Conservation (phyloP, 2,888 invertebrate genomes). For the Pristionchus japonicus region DNA sequence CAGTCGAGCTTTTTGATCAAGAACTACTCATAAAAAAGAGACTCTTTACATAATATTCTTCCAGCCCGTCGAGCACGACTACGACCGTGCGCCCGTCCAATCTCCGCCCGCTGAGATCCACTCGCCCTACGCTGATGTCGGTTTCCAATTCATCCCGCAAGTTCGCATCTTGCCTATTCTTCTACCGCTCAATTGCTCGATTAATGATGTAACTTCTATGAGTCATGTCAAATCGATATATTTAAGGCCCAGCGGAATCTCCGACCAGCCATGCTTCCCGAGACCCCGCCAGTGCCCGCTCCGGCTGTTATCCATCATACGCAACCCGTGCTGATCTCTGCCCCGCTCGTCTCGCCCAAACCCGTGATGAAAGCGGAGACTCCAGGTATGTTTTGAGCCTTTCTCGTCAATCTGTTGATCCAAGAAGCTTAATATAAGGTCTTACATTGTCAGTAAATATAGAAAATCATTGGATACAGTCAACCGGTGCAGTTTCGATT, state of each 20-base stretch:
- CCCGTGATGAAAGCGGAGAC: conserved; percentile 11
- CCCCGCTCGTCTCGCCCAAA: conserved; percentile 24
- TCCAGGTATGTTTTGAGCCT: too few species aligned
- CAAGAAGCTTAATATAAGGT: too few species aligned
- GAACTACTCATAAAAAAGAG: too few species aligned
- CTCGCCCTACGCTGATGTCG: background rate
- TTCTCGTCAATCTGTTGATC: too few species aligned
- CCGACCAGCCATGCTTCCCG: conserved; percentile 17
- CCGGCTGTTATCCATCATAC: conserved; percentile 28
- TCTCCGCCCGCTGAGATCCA: background rate
- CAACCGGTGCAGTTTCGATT: too few species aligned
- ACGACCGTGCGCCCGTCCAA: background rate
- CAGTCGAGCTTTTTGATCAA: too few species aligned
- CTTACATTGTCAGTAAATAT: too few species aligned
- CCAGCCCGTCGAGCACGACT: conserved; percentile 21
- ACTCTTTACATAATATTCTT: background rate
- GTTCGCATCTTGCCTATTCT: too few species aligned
- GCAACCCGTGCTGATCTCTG: background rate
- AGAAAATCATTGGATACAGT: too few species aligned
- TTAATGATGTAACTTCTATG: too few species aligned
- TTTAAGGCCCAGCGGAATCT: background rate
- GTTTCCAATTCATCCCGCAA: background rate
- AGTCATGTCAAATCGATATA: too few species aligned
- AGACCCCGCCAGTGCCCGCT: background rate
- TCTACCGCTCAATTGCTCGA: too few species aligned